Base-by-base conservation (phyloP, 1,140 invertebrate species). In the Thaumetopoea pityocampa region DNA sequence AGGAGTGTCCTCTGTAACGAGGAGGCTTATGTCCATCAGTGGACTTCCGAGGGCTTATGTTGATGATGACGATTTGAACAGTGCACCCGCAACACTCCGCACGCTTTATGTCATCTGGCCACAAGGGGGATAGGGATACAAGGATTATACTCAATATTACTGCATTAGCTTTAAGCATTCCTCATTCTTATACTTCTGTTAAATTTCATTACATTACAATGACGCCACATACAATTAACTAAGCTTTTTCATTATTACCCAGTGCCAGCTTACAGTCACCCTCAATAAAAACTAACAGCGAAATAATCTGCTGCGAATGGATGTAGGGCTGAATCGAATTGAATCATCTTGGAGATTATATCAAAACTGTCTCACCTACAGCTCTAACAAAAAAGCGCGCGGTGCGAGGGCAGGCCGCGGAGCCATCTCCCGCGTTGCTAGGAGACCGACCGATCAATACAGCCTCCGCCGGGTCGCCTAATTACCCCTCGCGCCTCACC, bases 401-500 rank as follows among this genome's bases (percentile, higher is more conserved):
- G 50, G 64, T 58, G 60, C 54, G 67, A 68, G 71, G 57, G 56
- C 59, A 52, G 61, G 62, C 62, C 55, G 72, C 70, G 69, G 68
- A 71, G 78, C 71, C 74, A 82, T 80, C 73, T 79, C 76, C 54
- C 70, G 71, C 71, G 79, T 83, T 79, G 79, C 79, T 78, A 78
- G 76, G 78, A 67, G 63, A 82, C 78, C 66, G 59, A 27, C 43
- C 60, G 78, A 82, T 82, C 78, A 77, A 82, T 82, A 80, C 78
- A 82, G 78, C 76, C 78, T 82, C 76, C 76, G 76, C 78, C 78
- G 76, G 78, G 76, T 73, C 70, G 73, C 76, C 76, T 83, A 79
- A 80, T 83, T 83, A 77, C 69, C 65, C 47, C 48, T 36, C 51
- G 40, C 48, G 59, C 41, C 60, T 22, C 50, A 28, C 28, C 54